These are phyloP conservation scores for Tamandua tetradactyla DNA, from an alignment of 2,797 vertebrate genomes.

Conservation along the genomic window DNA sequence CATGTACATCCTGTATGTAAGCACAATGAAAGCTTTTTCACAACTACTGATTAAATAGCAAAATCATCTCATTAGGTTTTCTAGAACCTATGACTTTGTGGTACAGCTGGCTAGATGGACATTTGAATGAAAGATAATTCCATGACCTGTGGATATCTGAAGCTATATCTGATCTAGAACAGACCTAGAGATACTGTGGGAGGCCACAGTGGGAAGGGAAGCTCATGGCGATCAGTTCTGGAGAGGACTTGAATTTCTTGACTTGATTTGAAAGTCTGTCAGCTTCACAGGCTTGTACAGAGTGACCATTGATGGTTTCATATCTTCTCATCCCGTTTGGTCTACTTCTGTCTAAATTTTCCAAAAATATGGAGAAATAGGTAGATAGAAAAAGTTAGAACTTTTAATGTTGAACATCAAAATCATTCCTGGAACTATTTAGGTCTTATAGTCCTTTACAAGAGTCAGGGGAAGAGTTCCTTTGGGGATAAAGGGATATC, in stretches of 20 bases:
- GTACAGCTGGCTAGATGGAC: neutral
- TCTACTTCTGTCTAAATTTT: neutral
- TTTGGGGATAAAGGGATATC: neutral
- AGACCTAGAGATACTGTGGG: neutral
- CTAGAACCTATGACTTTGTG: neutral
- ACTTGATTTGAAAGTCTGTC: neutral
- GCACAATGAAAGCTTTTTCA: neutral
- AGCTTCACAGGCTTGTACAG: neutral
- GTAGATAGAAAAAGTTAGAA: neutral
- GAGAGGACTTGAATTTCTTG: neutral
- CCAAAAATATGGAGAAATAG: neutral
- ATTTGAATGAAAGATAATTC: neutral
- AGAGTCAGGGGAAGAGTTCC: neutral
- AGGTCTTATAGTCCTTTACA: neutral
- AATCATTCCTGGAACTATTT: neutral
- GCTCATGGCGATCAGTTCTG: neutral
- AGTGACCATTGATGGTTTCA: neutral
- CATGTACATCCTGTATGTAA: neutral
- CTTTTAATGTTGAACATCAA: neutral
- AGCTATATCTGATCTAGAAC: neutral
- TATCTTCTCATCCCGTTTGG: neutral
- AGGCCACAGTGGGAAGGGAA: neutral
- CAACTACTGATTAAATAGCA: neutral
- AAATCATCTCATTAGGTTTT: neutral
- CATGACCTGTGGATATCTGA: neutral